Percentiles rank a stretch among this genome's conserved stretches.
phyloP scores from a whole-genome alignment of 1,140 invertebrate species.

The Drosophila watanabei region DNA sequence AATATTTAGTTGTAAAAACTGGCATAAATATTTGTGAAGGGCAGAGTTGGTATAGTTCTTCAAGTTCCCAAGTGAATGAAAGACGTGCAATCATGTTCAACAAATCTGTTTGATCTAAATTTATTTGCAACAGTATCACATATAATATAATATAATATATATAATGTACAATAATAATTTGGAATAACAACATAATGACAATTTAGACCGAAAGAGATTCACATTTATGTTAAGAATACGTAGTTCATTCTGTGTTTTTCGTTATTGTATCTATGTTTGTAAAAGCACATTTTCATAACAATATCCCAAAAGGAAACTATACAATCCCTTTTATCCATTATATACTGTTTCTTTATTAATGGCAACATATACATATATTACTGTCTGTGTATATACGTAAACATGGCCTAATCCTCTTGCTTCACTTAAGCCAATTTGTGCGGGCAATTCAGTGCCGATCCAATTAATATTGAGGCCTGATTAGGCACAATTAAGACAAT shows the following conservation, averaged over 20 bases:
- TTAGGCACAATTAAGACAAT: slow-evolving; percentile 12
- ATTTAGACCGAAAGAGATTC: too few relatives aligned
- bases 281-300: too few relatives aligned
- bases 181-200: background rate
- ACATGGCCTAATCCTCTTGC: slow-evolving; percentile 1
- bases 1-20: slow-evolving; percentile 31
- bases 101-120: background rate
- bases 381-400: background rate
- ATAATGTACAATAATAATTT: background rate
- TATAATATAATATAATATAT: background rate
- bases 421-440: slow-evolving; percentile 7
- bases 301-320: too few relatives aligned
- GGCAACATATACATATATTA: too few relatives aligned
- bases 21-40: slow-evolving; percentile 10
- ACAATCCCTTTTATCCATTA: too few relatives aligned
- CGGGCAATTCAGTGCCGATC: slow-evolving; percentile 1
- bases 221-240: too few relatives aligned
- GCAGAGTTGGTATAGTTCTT: background rate
- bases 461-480: slow-evolving; percentile 5
- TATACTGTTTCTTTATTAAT: background rate
- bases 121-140: background rate
- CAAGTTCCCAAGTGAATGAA: background rate
- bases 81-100: background rate
- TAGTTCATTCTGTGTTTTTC: too few relatives aligned
- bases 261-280: too few relatives aligned